Conservation (phyloP, 35 echinoderm and acorn worm species). For the Acanthaster planci region DNA sequence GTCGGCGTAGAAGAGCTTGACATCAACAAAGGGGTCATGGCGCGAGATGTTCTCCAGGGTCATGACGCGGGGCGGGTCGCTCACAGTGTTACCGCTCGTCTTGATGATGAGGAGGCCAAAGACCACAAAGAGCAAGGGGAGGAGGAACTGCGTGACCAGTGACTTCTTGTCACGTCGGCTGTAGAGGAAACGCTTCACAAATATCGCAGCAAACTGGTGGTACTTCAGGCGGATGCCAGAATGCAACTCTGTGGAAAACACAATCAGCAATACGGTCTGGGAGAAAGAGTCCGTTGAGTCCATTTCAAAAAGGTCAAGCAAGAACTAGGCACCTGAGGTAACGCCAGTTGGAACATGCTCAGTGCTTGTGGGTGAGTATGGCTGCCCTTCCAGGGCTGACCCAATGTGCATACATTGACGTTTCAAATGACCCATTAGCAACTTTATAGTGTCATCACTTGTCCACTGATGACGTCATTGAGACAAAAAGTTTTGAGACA, state of each 20-base stretch:
- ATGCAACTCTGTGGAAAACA: conserved; percentile 45
- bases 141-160: conserved; percentile 73
- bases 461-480: no score
- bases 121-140: conserved; percentile 84
- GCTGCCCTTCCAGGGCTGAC: no score
- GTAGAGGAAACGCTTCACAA: conserved; percentile 82
- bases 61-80: conserved; percentile 66
- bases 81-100: conserved; percentile 23
- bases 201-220: conserved; percentile 89
- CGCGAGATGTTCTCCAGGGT: conserved; percentile 65
- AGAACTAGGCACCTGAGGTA: no score
- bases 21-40: conserved; percentile 18
- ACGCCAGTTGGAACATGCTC: no score
- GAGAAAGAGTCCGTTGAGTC: no score
- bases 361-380: no score
- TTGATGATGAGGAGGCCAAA: conserved; percentile 68
- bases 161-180: conserved; percentile 78
- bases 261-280: not conserved
- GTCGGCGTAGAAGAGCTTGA: conserved; percentile 69
- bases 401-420: no score
- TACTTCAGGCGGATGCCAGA: conserved; percentile 64
- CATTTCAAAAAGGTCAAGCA: no score
- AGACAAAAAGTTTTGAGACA: no score
- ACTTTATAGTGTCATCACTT: no score
- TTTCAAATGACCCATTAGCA: no score